A percentile compares a stretch with the other conserved stretches of the same genome.
These are phyloP conservation scores for Sebastes cheni DNA, from an alignment of 2,797 vertebrate genomes.

Conservation along the genomic window DNA sequence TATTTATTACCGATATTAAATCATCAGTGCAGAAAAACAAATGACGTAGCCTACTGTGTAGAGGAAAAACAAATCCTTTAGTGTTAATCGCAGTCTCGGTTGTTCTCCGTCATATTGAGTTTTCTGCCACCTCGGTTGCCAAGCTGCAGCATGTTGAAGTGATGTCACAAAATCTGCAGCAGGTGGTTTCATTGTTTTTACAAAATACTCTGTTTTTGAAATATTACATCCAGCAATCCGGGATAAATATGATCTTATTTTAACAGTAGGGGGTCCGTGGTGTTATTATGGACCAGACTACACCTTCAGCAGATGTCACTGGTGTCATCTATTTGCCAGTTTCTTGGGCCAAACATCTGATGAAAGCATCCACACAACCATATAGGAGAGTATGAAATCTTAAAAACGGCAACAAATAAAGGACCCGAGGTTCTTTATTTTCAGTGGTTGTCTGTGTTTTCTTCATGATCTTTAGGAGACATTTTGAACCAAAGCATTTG, in stretches of 20 bases:
- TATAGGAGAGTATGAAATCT: background rate
- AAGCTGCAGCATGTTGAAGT: slow-evolving; percentile 25
- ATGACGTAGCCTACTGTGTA: background rate
- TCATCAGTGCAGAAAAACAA: slow-evolving; percentile 10
- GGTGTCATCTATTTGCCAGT: background rate
- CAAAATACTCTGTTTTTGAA: slow-evolving; percentile 35
- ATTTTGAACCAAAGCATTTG: background rate
- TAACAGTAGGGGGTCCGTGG: slow-evolving; percentile 55
- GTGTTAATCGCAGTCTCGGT: background rate
- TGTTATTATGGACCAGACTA: background rate
- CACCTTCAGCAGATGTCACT: slow-evolving; percentile 43
- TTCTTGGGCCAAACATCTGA: background rate
- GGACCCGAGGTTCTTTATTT: background rate
- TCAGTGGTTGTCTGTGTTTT: background rate
- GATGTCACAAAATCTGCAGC: slow-evolving; percentile 66
- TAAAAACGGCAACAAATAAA: background rate
- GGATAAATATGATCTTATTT: slow-evolving; percentile 50
- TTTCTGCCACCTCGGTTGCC: slow-evolving; percentile 1
- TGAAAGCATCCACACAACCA: background rate
- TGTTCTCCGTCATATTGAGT: slow-evolving; percentile 1
- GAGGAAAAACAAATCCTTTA: background rate
- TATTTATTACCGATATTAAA: background rate
- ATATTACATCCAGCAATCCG: slow-evolving; percentile 36
- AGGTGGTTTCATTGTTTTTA: slow-evolving; percentile 71
- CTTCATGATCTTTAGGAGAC: background rate